Evolutionary conservation across 2,888 invertebrate species (phyloP), one percentile per base, ranked within the genome.

Genomic region (Unio delphinus): DNA sequence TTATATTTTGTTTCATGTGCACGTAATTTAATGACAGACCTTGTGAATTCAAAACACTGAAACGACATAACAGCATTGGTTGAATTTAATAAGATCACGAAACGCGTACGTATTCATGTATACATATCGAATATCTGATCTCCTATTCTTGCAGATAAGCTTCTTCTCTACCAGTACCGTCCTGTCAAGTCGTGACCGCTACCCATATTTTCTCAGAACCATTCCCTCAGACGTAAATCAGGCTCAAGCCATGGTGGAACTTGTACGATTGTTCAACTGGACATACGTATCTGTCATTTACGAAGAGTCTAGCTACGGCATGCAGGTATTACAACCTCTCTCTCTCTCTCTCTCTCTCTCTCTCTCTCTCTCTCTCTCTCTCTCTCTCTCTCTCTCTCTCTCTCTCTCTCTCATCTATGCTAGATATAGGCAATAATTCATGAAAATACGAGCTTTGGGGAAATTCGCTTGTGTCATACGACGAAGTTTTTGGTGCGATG

Each of bases 81-180:
- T n/a, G 8, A 58, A 15, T 18, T 11, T 18, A 17, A 15, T 59
- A 59, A 3, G n/a, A 23, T 8, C 58, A 23, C n/a, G n/a, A 23
- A 11, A 45, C 11, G 0, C 45, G 11, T 45, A 45, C 15, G 45
- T 15, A 45, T 45, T 45, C 45, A 45, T 15, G 3, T 15, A 15
- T 45, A 45, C 3, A 45, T 2, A 45, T 45, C 2, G 54, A 45
- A 70, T 18, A 4, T 18, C 23, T 55, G 28, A 18, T 65, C 56
- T 65, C n/a, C 61, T 34, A 59, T 57, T 65, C 68, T 91, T 91
- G 8, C 92, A 97, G 97, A 96, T 97, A 23, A 97, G 97, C 0
- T 98, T 96, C 91, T 97, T 97, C 91, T 97, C 97, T 0, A 97
- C 97, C 1, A 96, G 96, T 80, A 96, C 97, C 0, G 97, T 97